Conservation (phyloP, 2,113 vertebrate species). For the Istiophorus platypterus region DNA sequence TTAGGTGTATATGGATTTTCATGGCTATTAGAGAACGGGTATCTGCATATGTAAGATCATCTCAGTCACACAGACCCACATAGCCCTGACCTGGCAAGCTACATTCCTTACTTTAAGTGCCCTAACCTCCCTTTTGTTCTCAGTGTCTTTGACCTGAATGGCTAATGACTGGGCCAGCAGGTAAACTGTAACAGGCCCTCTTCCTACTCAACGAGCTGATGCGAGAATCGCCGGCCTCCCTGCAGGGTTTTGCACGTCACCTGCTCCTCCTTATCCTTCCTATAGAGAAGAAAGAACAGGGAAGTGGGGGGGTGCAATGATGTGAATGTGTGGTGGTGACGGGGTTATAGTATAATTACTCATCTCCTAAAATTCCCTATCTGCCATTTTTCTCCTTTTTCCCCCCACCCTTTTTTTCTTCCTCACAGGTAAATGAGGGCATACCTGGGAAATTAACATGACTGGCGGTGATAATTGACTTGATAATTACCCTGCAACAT, state of each 20-base stretch:
- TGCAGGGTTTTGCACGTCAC: conserved; percentile 41
- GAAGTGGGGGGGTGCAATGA: conserved; percentile 10
- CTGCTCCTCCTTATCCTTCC: conserved; percentile 37
- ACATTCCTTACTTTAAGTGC: conserved; percentile 77
- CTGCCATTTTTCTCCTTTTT: conserved; percentile 29
- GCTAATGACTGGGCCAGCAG: conserved; percentile 57
- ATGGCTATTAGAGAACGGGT: conserved; percentile 34
- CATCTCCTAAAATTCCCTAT: conserved; percentile 67
- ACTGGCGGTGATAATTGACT: conserved; percentile 72
- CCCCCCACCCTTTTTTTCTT: conserved; percentile 17
- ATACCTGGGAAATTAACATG: conserved; percentile 76
- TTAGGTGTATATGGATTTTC: conserved; percentile 47
- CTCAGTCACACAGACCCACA: conserved; percentile 29
- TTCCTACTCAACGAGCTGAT: conserved; percentile 46
- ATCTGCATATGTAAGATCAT: conserved; percentile 34
- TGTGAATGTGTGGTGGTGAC: conserved; percentile 19
- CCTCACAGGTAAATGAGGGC: conserved; percentile 69
- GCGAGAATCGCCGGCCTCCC: conserved; percentile 35
- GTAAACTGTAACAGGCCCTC: conserved; percentile 64
- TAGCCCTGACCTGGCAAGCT: conserved; percentile 63
- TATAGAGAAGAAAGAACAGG: conserved; percentile 30
- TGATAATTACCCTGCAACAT: conserved; percentile 73
- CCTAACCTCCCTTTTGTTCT: conserved; percentile 72
- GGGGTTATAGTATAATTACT: conserved; percentile 67
- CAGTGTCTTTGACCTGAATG: conserved; percentile 56